Conservation (phyloP, 1,140 invertebrate species). For the Orius insidiosus region DNA sequence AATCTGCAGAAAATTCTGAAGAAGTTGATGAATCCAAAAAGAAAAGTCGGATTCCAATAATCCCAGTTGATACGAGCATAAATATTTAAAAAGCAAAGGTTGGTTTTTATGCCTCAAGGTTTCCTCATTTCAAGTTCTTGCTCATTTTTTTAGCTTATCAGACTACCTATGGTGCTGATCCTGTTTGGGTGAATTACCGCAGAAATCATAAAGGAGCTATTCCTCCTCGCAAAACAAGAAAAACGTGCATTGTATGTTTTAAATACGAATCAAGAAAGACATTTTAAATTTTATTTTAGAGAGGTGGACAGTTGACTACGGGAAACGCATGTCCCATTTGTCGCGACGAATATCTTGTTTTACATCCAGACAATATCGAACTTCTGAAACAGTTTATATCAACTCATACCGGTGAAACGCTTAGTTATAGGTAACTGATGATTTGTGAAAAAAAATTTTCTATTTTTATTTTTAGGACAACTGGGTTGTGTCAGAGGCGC, state of each 20-base stretch:
- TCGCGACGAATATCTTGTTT: conserved; percentile 81
- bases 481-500: conserved; percentile 63
- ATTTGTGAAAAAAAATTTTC: conserved; percentile 4
- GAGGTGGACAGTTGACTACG: conserved; percentile 47
- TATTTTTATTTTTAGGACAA: conserved; percentile 40
- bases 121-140: conserved; percentile 1
- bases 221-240: conserved; percentile 57
- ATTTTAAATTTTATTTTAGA: conserved; percentile 28
- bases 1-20: background rate
- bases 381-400: conserved; percentile 84
- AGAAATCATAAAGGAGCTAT: conserved; percentile 69
- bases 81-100: conserved; percentile 66
- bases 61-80: conserved; percentile 71
- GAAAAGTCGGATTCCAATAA: conserved; percentile 46
- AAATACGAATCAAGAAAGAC: background rate
- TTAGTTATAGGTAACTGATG: conserved; percentile 27
- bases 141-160: conserved; percentile 60
- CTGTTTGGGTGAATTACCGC: conserved; percentile 71
- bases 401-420: conserved; percentile 51
- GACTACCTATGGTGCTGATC: conserved; percentile 60
- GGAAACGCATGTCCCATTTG: conserved; percentile 90
- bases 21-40: background rate
- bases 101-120: conserved; percentile 15
- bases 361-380: conserved; percentile 66
- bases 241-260: conserved; percentile 56